phyloP scores from a whole-genome alignment of 2,888 invertebrate species.

The Leptopilina syphax region DNA sequence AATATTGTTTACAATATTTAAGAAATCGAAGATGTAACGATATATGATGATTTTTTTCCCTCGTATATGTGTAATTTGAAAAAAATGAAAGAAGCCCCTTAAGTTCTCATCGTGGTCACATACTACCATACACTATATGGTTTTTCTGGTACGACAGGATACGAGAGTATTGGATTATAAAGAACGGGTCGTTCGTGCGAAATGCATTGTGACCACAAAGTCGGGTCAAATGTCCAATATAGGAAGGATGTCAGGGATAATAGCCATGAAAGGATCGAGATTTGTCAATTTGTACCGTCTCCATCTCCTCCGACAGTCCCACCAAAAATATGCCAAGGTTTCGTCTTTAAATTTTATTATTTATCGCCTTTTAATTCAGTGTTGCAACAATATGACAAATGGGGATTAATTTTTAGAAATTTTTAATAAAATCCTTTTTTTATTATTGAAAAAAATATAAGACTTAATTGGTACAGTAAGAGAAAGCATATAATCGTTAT shows the following conservation, averaged over 20 bases:
- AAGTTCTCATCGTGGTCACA: slow-evolving; percentile 53
- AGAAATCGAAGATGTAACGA: slow-evolving; percentile 32
- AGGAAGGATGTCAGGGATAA: slow-evolving; percentile 63
- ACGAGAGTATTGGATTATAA: slow-evolving; percentile 56
- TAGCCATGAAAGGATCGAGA: slow-evolving; percentile 54
- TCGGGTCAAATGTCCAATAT: slow-evolving; percentile 68
- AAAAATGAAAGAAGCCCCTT: slow-evolving; percentile 54
- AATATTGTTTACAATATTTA: background rate
- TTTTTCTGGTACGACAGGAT: slow-evolving; percentile 57
- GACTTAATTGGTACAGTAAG: background rate
- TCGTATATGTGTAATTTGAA: slow-evolving; percentile 40
- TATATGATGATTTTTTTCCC: slow-evolving; percentile 29
- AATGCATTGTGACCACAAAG: slow-evolving; percentile 58
- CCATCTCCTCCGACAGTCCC: background rate
- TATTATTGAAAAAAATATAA: too few relatives aligned
- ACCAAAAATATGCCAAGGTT: background rate
- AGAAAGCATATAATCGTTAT: background rate
- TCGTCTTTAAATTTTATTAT: background rate
- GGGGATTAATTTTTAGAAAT: too few relatives aligned
- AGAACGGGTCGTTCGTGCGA: slow-evolving; percentile 50
- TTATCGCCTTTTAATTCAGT: background rate
- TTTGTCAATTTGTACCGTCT: slow-evolving; percentile 32
- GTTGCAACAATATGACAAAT: too few relatives aligned
- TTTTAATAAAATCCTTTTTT: too few relatives aligned
- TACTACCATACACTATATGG: slow-evolving; percentile 47